phyloP scores from a whole-genome alignment of 2,888 invertebrate genomes.

The Saturnia japonica region DNA sequence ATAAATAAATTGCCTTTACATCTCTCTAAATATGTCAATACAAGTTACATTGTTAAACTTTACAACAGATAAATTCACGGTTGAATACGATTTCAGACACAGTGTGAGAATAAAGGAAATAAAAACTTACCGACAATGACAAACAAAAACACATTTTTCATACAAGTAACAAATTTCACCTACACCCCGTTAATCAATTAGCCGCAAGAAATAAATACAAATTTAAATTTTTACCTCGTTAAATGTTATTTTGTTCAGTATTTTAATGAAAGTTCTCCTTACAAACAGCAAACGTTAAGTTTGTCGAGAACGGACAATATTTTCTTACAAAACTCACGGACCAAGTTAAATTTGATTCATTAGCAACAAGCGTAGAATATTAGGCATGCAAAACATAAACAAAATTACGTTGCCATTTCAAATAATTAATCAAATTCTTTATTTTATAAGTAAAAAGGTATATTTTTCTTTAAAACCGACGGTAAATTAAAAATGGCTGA shows the following conservation, averaged over 20 bases:
- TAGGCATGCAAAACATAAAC: slow-evolving; percentile 12
- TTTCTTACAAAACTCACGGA: slow-evolving; percentile 11
- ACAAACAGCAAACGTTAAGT: slow-evolving; percentile 7
- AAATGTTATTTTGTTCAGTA: background rate
- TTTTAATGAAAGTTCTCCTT: background rate
- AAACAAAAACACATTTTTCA: slow-evolving; percentile 9
- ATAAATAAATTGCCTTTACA: background rate
- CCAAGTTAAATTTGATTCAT: slow-evolving; percentile 15
- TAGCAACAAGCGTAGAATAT: slow-evolving; percentile 18
- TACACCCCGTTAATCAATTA: slow-evolving; percentile 22
- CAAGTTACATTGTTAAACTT: slow-evolving; percentile 2
- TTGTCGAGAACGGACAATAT: slow-evolving; percentile 13
- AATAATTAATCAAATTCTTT: background rate
- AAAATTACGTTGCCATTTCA: background rate
- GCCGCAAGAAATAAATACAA: slow-evolving; percentile 10
- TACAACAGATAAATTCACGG: slow-evolving; percentile 5
- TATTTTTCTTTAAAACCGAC: slow-evolving; percentile 7
- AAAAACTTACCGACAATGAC: background rate
- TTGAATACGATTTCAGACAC: background rate
- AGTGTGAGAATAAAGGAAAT: background rate
- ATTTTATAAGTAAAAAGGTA: background rate
- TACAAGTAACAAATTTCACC: slow-evolving; percentile 7
- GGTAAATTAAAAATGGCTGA: slow-evolving; percentile 23
- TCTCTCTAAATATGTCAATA: background rate
- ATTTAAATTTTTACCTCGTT: background rate